Base-by-base conservation (phyloP, 2,797 vertebrate genomes). In the Sebastiscus albofasciatus region DNA sequence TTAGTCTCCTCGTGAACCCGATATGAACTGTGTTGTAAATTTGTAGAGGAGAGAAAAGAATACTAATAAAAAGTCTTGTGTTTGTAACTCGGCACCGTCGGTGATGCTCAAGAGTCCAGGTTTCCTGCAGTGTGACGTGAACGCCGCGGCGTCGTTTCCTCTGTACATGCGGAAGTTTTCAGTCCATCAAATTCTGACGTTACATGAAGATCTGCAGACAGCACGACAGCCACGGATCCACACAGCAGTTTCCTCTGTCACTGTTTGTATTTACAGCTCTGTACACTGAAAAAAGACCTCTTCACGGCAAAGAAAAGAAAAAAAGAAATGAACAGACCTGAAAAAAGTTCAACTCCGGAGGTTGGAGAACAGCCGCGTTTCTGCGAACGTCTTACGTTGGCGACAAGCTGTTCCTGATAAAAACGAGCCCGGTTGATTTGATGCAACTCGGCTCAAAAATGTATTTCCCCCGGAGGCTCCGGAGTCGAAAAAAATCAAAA, bases 221-320 rank as follows among this genome's bases (percentile, higher is more conserved):
- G 79, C 54, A 77, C 65, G 66, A 76, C 81, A 49, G 82, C 82
- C 67, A 80, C 62, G 58, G 85, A 76, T 83, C 81, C 74, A 72
- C 75, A 54, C 85, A 75, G 87, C 87, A 81, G 88, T 60, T 88
- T 78, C 75, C 36, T 77, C 61, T 49, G 67, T 82, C 86, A 84
- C 56, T 77, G 85, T 88, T 84, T 75, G 75, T 96, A 96, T 96
- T 94, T 96, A 96, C 95, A 96, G 84, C 84, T 93, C 90, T 96
- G 92, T 96, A 95, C 95, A 96, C 74, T 82, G 74, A 69, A 76
- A 85, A 79, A 86, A 90, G 18, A 80, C 42, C 29, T 84, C 80
- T 86, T 76, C 79, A 87, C 75, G 6, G 72, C 75, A 49, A 49
- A 49, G 18, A 1, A 52, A 8, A 52, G 1, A 4, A n/a, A 72